Evolutionary conservation across 2,113 vertebrate species (phyloP), one percentile per base, ranked within the genome.

Genomic region (Lampris incognitus): DNA sequence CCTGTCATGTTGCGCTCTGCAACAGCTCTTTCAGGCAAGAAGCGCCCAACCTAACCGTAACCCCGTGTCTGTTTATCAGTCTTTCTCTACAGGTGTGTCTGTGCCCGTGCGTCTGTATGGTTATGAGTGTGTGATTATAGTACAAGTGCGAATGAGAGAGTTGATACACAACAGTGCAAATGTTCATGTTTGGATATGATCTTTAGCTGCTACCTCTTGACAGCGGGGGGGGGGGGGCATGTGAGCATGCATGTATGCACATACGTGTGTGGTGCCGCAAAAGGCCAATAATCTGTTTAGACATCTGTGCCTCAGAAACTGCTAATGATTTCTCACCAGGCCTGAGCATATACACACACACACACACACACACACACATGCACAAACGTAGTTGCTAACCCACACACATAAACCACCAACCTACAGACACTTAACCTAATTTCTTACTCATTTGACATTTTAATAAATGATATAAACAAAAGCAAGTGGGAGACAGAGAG

Each of bases 281-380:
- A 72, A 76, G 82, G 85, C 68, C 71, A 74, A 66, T 89, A 85
- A 87, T 89, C 80, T 85, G 82, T 76, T 81, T 44, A 36, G 71
- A 70, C 79, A 72, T 88, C 79, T 87, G 82, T 56, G 85, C 70
- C 71, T 83, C 78, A 64, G 72, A 85, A 71, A 72, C 74, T 52
- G 42, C 39, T 74, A 51, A 76, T 58, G 40, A 81, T 71, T 85
- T 76, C 71, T 44, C 73, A 80, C 8, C 60, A 70, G 76, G 51
- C 24, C 49, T 52, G 3, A 10, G 44, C 24, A 54, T 46, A 63
- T 62, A 75, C 57, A 40, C 57, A 59, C 56, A 7, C n/a, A n/a
- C 11, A 37, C 11, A 66, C 51, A 70, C 66, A 38, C 52, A 40
- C 8, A 40, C 57, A 40, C 6, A 59, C 38, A 40, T 37, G 39